Evolutionary conservation across 2,113 vertebrate species (phyloP), one percentile per base, ranked within the genome.

Genomic region (Eolophus roseicapilla): DNA sequence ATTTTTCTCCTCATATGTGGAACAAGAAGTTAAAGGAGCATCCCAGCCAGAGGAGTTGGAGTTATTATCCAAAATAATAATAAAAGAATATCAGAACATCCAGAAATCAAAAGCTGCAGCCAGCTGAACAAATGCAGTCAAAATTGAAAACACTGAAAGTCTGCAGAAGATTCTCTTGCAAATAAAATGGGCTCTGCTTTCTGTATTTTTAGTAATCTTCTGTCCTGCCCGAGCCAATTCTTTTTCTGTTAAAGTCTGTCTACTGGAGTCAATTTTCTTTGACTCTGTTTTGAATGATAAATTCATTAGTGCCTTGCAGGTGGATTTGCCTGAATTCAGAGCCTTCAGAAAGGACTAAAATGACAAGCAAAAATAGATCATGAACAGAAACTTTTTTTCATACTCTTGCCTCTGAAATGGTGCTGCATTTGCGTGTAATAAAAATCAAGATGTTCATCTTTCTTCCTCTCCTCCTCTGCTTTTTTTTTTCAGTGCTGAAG

Each of bases 381-480:
- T 0, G 28, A 82, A 81, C 49, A 91, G 53, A 92, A 91, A 63
- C 41, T 71, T 82, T 35, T 82, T 92, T 88, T 93, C 65, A 39
- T 92, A n/a, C 33, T 86, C 71, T 55, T 49, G 19, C 80, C 85
- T 90, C 31, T 55, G 74, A 96, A 94, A 86, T 19, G 10, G 65
- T 33, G 28, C 80, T 89, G 64, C 13, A 0, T 73, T 87, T 89
- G 69, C 2, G 9, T 90, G 86, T 31, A 96, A 95, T 96, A 97
- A 96, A 97, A 95, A 92, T 89, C 93, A 96, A 96, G 95, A 96
- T 87, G 81, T 95, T 96, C 68, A 75, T 90, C 77, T 91, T 90
- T 94, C 90, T 92, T 95, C 84, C 65, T 86, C 27, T 86, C 62
- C 47, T 70, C 70, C 55, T 75, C 77, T 31, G 77, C 86, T 88